Evolutionary conservation across 2,113 vertebrate genomes (phyloP).

Genomic region (Notechis scutatus): DNA sequence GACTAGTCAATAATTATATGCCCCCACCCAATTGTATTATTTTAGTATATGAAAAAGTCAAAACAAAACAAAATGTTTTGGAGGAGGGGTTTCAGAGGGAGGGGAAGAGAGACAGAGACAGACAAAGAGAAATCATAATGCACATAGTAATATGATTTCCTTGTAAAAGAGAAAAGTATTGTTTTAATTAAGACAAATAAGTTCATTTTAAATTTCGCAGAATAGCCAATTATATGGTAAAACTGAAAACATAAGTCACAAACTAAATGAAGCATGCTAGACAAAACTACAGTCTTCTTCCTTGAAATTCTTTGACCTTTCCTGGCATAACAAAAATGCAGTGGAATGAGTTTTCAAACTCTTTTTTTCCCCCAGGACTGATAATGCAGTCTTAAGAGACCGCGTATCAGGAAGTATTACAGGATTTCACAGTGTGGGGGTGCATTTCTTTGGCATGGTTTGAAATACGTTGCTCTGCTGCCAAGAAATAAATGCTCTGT

Average conservation of each 20-base stretch:
- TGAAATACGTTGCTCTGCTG: slow-evolving; percentile 22
- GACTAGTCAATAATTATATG: not conserved
- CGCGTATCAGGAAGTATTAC: slow-evolving; percentile 1
- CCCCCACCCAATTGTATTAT: not conserved
- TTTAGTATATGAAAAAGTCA: not conserved
- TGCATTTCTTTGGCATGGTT: slow-evolving; percentile 10
- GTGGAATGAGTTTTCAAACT: slow-evolving; percentile 13
- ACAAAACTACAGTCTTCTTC: not conserved
- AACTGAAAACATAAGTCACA: not conserved
- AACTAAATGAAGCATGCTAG: not conserved
- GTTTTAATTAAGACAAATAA: not conserved
- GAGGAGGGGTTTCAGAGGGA: not conserved
- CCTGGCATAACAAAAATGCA: not conserved
- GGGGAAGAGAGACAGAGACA: not conserved
- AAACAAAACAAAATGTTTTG: not conserved
- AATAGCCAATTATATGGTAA: not conserved
- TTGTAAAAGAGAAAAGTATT: not conserved
- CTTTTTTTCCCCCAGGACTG: not conserved
- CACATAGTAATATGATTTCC: not conserved
- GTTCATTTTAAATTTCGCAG: not conserved
- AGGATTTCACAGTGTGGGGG: slow-evolving; percentile 25
- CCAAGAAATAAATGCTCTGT: slow-evolving; percentile 25
- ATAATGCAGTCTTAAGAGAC: not conserved
- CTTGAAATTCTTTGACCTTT: not conserved
- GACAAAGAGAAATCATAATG: not conserved